These are phyloP conservation scores for Cavia aperea DNA, from an alignment of 2,113 vertebrate genomes.

Conservation along the genomic window DNA sequence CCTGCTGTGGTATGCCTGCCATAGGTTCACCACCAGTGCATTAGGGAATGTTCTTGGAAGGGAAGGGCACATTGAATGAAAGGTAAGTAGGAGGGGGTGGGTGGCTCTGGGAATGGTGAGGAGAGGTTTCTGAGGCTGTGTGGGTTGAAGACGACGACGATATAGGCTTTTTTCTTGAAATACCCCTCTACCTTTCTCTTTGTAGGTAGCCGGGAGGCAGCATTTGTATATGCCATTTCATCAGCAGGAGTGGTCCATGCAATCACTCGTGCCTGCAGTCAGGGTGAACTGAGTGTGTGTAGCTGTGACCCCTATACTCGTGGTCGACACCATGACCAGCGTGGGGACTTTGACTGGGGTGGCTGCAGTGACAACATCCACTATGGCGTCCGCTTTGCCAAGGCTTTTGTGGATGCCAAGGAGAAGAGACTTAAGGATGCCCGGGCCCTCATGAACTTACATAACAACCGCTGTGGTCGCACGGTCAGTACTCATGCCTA, in stretches of 20 bases:
- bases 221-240: constrained; percentile 96
- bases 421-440: constrained; percentile 94
- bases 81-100: background rate
- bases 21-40: background rate
- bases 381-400: constrained; percentile 95
- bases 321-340: constrained; percentile 83
- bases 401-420: constrained; percentile 95
- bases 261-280: constrained; percentile 94
- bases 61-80: constrained; percentile 20
- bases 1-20: background rate
- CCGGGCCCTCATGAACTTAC: constrained; percentile 96
- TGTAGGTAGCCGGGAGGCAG: constrained; percentile 92
- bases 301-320: constrained; percentile 93
- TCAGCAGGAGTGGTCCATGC: constrained; percentile 96
- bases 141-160: background rate
- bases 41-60: background rate
- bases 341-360: constrained; percentile 96
- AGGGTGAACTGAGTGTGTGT: constrained; percentile 92
- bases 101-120: background rate
- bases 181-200: background rate
- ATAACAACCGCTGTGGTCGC: constrained; percentile 97
- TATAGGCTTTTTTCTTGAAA: background rate
- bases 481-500: constrained; percentile 80
- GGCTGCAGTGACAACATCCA: constrained; percentile 98
- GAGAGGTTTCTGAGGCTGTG: background rate